Evolutionary conservation across 2,113 vertebrate genomes (phyloP), one percentile per base, ranked within the genome.

Genomic region (Chlamydotis undulata): DNA sequence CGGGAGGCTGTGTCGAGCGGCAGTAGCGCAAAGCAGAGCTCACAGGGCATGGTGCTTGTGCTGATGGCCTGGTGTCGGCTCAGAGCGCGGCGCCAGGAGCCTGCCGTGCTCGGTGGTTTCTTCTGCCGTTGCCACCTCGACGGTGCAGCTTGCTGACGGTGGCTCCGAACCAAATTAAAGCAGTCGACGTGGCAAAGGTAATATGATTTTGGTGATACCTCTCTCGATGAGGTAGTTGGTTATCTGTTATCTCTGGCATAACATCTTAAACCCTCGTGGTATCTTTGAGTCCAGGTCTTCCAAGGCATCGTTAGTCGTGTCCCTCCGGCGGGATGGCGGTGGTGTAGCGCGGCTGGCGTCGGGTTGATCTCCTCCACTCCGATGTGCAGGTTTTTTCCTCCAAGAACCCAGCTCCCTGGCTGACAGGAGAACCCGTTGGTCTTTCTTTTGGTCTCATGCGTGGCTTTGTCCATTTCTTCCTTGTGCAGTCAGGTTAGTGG

Each of bases 231-330:
- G 55, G 60, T n/a, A 3, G 35, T 56, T 1, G 0, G 14, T 83
- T 67, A 39, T 31, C 35, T 4, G 1, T 29, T 33, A 23, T 33
- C 21, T 87, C 18, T 41, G 33, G 19, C 5, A 2, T 6, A 39
- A 31, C 15, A 6, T 52, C 43, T 81, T 43, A 17, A 83, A 79
- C 7, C 9, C 17, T 31, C 0, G 0, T 1, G 4, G 29, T 49
- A 2, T 16, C 60, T 65, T 10, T 47, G 35, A 22, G 43, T 60
- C 29, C 1, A 0, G 2, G 10, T 23, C 56, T 52, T 35, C 26
- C 24, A 6, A 33, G 29, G n/a, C 64, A 0, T 15, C 1, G 2
- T 22, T 75, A 3, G 1, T n/a, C 59, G n/a, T 2, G 0, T 29
- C 7, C 33, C 75, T 63, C 50, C 1, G 0, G 23, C 11, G 2